Evolutionary conservation across 2,797 vertebrate species (phyloP).

Genomic region (Alauda arvensis): DNA sequence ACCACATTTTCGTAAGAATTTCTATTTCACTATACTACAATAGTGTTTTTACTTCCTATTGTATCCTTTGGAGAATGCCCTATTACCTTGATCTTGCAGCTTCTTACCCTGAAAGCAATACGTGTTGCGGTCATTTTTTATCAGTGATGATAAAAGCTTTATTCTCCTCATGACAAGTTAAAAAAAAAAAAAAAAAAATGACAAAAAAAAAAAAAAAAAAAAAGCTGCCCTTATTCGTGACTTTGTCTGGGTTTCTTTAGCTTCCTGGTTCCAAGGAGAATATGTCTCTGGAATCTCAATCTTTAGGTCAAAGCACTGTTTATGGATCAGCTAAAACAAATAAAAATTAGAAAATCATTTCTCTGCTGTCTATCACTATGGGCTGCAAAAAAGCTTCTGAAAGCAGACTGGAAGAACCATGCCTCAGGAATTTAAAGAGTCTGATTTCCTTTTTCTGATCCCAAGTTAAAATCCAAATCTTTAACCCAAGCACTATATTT

Average conservation of each 20-base stretch:
- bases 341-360: background rate
- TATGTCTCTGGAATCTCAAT: background rate
- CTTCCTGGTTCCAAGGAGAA: constrained; percentile 5
- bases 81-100: background rate
- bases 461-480: background rate
- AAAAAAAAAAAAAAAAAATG: too few species aligned
- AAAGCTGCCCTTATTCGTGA: background rate
- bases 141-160: background rate
- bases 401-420: background rate
- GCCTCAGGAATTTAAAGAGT: background rate
- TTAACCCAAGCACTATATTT: background rate
- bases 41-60: background rate
- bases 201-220: too few species aligned
- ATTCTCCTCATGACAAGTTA: constrained; percentile 5
- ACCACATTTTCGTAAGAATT: background rate
- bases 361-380: background rate
- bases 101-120: constrained; percentile 16
- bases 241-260: constrained; percentile 3
- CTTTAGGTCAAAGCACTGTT: background rate
- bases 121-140: constrained; percentile 9
- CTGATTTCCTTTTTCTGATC: background rate
- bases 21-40: background rate
- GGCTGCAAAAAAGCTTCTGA: background rate
- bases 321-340: constrained; percentile 14
- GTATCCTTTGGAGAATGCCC: background rate